Evolutionary conservation across 2,797 vertebrate genomes (phyloP).

Genomic region (Lacerta viridis): DNA sequence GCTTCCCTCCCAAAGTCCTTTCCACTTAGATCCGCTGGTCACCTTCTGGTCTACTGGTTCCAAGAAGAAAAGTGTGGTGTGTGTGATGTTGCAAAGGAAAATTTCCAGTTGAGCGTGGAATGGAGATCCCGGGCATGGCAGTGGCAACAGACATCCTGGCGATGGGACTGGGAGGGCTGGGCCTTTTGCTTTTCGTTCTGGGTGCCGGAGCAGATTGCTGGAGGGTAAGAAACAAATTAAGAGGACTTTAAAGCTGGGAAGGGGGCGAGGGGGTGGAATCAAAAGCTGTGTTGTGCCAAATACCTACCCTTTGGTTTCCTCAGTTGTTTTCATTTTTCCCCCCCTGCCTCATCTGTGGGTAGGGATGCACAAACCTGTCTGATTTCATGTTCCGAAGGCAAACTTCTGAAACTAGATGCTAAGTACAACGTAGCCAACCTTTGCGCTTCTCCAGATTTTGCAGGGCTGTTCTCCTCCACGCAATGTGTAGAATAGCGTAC

Average conservation of each 20-base stretch:
- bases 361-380: no score
- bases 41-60: background rate
- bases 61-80: background rate
- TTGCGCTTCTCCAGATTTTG: no score
- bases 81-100: background rate
- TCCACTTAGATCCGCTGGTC: background rate
- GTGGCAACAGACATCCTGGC: background rate
- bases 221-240: slow-evolving; percentile 4
- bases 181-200: background rate
- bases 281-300: background rate
- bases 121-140: background rate
- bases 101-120: background rate
- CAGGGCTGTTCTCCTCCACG: no score
- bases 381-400: no score
- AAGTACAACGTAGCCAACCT: no score
- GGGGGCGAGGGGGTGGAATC: no score
- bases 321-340: no score
- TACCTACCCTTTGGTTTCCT: no score
- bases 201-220: background rate
- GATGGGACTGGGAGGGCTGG: background rate
- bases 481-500: no score
- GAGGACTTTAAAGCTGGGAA: background rate
- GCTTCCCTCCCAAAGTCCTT: background rate
- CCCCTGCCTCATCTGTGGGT: no score
- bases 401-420: no score